Conservation (phyloP, 2,888 invertebrate genomes). For the Trimorus sp. region DNA sequence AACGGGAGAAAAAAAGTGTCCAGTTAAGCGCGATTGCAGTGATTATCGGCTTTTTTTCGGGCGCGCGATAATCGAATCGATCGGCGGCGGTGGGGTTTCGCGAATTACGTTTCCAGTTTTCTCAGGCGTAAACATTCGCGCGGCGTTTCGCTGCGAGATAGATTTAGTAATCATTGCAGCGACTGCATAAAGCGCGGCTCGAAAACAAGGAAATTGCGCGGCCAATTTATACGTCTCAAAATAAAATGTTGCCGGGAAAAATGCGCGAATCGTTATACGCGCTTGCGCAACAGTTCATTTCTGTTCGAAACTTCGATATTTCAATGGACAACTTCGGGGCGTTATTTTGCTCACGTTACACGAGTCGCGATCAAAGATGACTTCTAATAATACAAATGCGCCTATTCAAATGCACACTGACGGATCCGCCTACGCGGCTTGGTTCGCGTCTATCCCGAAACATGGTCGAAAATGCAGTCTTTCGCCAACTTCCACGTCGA, state of each 20-base stretch:
- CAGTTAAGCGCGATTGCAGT: neutral
- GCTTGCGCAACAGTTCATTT: conserved; percentile 25
- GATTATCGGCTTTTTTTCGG: conserved; percentile 3
- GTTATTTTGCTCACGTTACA: conserved; percentile 35
- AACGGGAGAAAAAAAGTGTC: neutral
- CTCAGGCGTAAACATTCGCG: neutral
- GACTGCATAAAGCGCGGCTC: too few relatives aligned
- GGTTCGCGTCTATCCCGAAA: conserved; percentile 67
- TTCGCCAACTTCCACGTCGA: conserved; percentile 70
- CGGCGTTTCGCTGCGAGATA: neutral
- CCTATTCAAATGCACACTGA: conserved; percentile 40
- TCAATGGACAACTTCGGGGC: conserved; percentile 28
- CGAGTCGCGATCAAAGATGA: conserved; percentile 39
- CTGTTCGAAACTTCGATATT: conserved; percentile 21
- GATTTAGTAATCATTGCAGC: too few relatives aligned
- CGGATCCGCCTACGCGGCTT: conserved; percentile 70
- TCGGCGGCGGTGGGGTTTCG: too few relatives aligned
- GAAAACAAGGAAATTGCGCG: too few relatives aligned
- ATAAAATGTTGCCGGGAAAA: conserved; percentile 1
- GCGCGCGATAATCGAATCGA: neutral
- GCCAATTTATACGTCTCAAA: too few relatives aligned
- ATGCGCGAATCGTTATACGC: conserved; percentile 27
- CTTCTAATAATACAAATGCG: conserved; percentile 64
- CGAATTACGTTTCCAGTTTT: too few relatives aligned
- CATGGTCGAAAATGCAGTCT: conserved; percentile 73